These are phyloP conservation scores for Oreamnos americanus DNA, from an alignment of 2,113 vertebrate species.

Conservation along the genomic window DNA sequence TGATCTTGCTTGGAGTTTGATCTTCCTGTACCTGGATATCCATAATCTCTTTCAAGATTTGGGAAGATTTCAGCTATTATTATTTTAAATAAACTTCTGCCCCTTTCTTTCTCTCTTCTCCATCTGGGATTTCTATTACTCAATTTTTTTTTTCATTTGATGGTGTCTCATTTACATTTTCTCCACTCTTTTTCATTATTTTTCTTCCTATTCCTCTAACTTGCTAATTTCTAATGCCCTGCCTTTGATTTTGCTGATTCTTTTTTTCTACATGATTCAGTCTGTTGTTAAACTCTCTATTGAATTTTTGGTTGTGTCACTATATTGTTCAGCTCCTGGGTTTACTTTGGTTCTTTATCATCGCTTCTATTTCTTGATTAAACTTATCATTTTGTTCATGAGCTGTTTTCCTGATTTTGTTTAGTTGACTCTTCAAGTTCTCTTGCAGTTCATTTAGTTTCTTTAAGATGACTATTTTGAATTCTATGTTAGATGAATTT, in stretches of 20 bases:
- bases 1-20: not conserved
- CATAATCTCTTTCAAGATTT: not conserved
- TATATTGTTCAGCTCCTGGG: not conserved
- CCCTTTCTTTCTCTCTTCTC: not conserved
- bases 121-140: not conserved
- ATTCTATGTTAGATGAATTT: not conserved
- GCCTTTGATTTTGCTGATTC: not conserved
- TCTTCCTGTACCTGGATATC: not conserved
- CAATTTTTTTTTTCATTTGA: not conserved
- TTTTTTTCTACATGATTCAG: not conserved
- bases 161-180: not conserved
- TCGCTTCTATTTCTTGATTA: not conserved
- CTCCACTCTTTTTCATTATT: not conserved
- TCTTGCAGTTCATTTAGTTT: not conserved
- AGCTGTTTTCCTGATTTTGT: not conserved
- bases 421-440: not conserved
- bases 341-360: not conserved
- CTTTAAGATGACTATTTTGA: not conserved
- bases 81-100: not conserved
- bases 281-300: not conserved
- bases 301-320: not conserved
- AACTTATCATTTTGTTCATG: not conserved
- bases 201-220: not conserved
- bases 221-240: not conserved
- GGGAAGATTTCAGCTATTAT: not conserved